These are phyloP conservation scores for Formica exsecta DNA, from an alignment of 1,140 invertebrate species.

Conservation along the genomic window DNA sequence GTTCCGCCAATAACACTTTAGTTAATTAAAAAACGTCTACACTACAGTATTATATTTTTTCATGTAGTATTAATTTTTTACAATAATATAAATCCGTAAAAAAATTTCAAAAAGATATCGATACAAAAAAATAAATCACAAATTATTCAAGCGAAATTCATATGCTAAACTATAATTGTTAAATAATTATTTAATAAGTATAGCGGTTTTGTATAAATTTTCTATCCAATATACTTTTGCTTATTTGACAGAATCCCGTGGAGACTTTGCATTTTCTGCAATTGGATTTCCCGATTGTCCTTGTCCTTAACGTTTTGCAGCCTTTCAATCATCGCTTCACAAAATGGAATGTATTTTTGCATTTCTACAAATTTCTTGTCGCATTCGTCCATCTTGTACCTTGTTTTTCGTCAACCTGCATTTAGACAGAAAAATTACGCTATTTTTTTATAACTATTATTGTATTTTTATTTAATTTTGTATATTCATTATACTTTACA, in stretches of 20 bases:
- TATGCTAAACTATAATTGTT: not conserved
- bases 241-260: conserved; percentile 88
- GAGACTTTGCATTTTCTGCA: conserved; percentile 89
- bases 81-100: not conserved
- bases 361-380: conserved; percentile 89
- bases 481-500: not conserved
- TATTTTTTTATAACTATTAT: not conserved
- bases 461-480: not conserved
- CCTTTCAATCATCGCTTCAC: conserved; percentile 89
- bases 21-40: conserved; percentile 28
- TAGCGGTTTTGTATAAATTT: not conserved
- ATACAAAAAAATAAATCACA: conserved; percentile 38
- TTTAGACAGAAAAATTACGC: conserved; percentile 67
- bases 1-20: conserved; percentile 62
- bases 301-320: conserved; percentile 87
- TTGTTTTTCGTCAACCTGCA: conserved; percentile 67
- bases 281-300: conserved; percentile 86
- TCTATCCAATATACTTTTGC: conserved; percentile 87
- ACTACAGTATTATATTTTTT: not conserved
- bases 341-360: conserved; percentile 89
- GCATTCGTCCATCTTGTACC: conserved; percentile 85
- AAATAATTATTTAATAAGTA: not conserved
- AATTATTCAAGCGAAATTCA: not conserved
- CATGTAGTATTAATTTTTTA: not conserved
- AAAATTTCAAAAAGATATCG: not conserved